Base-by-base conservation (phyloP, 2,113 vertebrate species). In the Callocephalon fimbriatum region DNA sequence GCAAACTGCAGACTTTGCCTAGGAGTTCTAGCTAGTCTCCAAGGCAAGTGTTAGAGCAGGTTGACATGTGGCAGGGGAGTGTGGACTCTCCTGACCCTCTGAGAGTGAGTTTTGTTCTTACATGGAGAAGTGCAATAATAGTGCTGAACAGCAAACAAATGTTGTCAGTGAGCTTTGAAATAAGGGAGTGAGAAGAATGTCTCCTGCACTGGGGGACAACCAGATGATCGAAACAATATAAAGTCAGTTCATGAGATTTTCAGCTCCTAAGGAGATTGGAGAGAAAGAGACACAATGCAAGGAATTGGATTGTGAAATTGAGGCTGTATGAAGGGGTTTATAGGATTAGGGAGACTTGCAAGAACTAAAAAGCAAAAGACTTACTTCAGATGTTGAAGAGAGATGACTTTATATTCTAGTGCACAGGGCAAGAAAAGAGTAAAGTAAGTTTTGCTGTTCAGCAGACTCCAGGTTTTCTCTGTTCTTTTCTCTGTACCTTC, bases 111-210 rank as follows among this genome's bases (percentile, higher is more conserved):
- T 45, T 75, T 90, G 31, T 45, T 80, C 88, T 76, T 26, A 31
- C 23, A 15, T 5, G 37, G 68, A 77, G 45, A 85, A 87, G 48
- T 44, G 32, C 26, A 26, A 17, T 56, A 48, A 19, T 20, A 75
- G 45, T 3, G 23, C 35, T 88, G 50, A 77, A 59, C 62, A 80
- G 42, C 67, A 82, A 90, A 29, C 17, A 50, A 66, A 21, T n/a
- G 19, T 72, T 95, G 38, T 76, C 44, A 79, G 40, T 42, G 63
- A 86, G 29, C 50, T 97, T 83, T 88, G 40, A 93, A 94, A 85
- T 70, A 48, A 92, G 27, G 35, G 35, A 88, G 7, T 45, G 74
- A 82, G 67, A 96, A 86, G 45, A 80, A 74, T 59, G 54, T 70
- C 29, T 86, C 37, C 32, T 5, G 2, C 63, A 7, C 63, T 84